phyloP scores from a whole-genome alignment of 2,113 vertebrate species.

The Stigmatopora argus region DNA sequence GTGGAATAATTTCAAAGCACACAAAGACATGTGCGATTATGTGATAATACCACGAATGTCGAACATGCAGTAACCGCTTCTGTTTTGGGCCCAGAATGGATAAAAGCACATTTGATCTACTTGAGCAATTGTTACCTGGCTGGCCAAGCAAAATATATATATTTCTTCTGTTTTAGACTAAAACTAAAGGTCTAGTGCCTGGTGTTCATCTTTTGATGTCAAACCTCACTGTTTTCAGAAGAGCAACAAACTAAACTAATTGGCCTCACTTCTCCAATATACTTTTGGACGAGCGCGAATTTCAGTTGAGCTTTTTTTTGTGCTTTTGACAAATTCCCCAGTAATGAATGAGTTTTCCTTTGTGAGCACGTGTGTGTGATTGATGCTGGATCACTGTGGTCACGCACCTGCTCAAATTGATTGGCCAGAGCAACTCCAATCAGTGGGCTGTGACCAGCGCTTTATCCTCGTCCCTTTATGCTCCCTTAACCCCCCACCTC shows the following conservation, averaged over 20 bases:
- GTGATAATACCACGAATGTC: background rate
- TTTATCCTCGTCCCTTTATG: slow-evolving; percentile 8
- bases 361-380: slow-evolving; percentile 27
- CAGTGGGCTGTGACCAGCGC: slow-evolving; percentile 38
- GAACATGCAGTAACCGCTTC: background rate
- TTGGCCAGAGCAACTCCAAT: slow-evolving; percentile 43
- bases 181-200: background rate
- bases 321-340: slow-evolving; percentile 23
- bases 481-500: background rate
- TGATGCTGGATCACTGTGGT: slow-evolving; percentile 40
- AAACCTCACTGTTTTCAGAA: background rate
- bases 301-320: background rate
- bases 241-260: background rate
- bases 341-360: slow-evolving; percentile 31
- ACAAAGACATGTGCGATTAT: background rate
- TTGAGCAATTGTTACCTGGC: background rate
- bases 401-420: slow-evolving; percentile 50
- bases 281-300: no score
- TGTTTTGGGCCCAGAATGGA: background rate
- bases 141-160: background rate
- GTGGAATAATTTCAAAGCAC: background rate
- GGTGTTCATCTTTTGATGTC: background rate
- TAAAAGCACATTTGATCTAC: background rate
- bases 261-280: background rate
- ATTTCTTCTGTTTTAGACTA: background rate